Percentiles rank a stretch among this genome's conserved stretches.
These are phyloP conservation scores for Eonycteris spelaea DNA, from an alignment of 2,113 vertebrate species.

Conservation along the genomic window DNA sequence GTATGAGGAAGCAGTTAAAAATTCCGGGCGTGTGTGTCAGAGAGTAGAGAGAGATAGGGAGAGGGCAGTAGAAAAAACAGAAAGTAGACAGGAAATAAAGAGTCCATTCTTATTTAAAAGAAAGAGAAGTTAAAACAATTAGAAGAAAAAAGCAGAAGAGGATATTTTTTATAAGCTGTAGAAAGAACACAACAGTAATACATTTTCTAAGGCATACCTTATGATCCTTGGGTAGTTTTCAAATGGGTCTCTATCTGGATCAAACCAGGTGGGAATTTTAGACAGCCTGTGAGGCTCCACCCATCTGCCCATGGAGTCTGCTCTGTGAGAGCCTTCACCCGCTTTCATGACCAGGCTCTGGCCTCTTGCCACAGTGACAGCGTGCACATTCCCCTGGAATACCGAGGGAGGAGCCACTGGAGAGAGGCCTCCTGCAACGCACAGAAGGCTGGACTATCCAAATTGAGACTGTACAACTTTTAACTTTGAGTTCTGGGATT, in stretches of 20 bases:
- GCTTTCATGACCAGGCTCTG: background rate
- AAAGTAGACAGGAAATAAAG: background rate
- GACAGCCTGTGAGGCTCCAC: constrained; percentile 40
- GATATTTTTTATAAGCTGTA: background rate
- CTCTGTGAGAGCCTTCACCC: background rate
- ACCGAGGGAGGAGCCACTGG: background rate
- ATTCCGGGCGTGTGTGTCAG: background rate
- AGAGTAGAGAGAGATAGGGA: background rate
- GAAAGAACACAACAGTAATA: background rate
- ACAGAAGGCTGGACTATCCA: background rate
- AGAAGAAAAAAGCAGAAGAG: background rate
- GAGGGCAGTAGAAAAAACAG: background rate
- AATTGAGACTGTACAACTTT: background rate
- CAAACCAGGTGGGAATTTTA: background rate
- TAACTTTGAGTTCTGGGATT: background rate
- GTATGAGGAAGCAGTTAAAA: constrained; percentile 27
- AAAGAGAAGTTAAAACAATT: background rate
- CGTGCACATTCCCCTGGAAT: background rate
- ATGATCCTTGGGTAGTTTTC: background rate
- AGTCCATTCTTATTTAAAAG: background rate
- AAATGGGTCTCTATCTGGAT: background rate
- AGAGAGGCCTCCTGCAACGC: background rate
- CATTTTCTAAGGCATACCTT: constrained; percentile 10
- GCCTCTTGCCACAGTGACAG: background rate
- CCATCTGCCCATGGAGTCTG: background rate